Evolutionary conservation across 2,113 vertebrate genomes (phyloP).

Genomic region (Anoplopoma fimbria): DNA sequence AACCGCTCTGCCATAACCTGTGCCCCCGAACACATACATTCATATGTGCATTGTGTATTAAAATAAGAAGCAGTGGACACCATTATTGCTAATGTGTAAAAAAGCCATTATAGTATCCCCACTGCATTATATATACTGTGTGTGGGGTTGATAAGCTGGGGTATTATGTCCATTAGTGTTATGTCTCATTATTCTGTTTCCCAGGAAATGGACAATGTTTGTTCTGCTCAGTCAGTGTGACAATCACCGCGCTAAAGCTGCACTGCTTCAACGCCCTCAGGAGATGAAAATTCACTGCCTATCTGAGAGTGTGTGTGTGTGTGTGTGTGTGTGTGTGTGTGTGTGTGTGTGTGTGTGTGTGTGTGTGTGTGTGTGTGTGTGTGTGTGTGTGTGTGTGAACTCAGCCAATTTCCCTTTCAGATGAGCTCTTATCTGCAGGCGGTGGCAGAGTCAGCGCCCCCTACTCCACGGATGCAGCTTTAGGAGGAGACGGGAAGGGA

Average conservation of each 20-base stretch:
- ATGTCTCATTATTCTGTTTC: conserved; percentile 21
- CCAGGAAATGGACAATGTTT: conserved; percentile 46
- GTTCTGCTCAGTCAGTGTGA: conserved; percentile 47
- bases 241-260: conserved; percentile 42
- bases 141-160: background rate
- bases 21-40: background rate
- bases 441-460: conserved; percentile 51
- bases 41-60: background rate
- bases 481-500: background rate
- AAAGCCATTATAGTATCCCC: background rate
- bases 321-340: conserved; percentile 15
- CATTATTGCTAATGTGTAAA: background rate
- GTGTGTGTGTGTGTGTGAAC: conserved; percentile 12
- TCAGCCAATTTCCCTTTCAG: conserved; percentile 65
- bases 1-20: background rate
- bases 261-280: conserved; percentile 31
- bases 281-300: conserved; percentile 44
- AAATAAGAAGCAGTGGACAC: background rate
- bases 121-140: background rate
- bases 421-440: conserved; percentile 60
- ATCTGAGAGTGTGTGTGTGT: conserved; percentile 13
- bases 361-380: conserved; percentile 13
- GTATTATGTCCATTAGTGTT: conserved; percentile 17
- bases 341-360: conserved; percentile 9
- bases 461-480: conserved; percentile 34